Conservation (phyloP, 2,797 vertebrate genomes). For the Lepidocolaptes lacrymiger region DNA sequence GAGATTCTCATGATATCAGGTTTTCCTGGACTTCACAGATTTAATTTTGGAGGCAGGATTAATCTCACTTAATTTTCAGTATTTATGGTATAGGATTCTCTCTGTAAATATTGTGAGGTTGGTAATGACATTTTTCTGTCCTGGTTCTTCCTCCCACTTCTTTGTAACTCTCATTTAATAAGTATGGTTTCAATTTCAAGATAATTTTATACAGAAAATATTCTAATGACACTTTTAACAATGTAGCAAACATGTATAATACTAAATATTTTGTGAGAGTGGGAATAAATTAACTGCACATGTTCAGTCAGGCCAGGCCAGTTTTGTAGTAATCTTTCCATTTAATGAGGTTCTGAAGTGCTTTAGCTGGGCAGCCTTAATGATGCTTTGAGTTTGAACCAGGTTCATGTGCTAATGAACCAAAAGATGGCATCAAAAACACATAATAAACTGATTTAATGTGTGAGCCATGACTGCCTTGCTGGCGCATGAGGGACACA, state of each 20-base stretch:
- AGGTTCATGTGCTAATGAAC: not conserved
- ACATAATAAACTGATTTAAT: not conserved
- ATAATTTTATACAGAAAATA: not conserved
- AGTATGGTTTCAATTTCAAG: not conserved
- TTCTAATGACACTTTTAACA: not conserved
- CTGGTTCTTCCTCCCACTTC: not conserved
- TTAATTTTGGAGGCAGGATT: not conserved
- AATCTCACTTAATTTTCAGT: not conserved
- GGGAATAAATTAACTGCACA: not conserved
- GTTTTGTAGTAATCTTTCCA: not conserved
- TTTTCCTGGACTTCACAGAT: not conserved
- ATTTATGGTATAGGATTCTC: not conserved
- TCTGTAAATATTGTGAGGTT: not conserved
- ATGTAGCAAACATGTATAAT: not conserved
- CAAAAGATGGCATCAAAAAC: not conserved
- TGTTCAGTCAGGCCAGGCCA: not conserved
- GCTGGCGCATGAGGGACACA: not conserved
- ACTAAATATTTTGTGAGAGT: not conserved
- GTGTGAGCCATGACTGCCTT: not conserved
- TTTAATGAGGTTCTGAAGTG: slow-evolving; percentile 10
- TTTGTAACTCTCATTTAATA: not conserved
- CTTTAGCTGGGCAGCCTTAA: not conserved
- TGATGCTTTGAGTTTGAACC: not conserved
- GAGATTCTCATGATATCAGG: not conserved
- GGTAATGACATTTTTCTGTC: not conserved